phyloP scores from a whole-genome alignment of 2,888 invertebrate species.

The Chrysolina haemoptera region DNA sequence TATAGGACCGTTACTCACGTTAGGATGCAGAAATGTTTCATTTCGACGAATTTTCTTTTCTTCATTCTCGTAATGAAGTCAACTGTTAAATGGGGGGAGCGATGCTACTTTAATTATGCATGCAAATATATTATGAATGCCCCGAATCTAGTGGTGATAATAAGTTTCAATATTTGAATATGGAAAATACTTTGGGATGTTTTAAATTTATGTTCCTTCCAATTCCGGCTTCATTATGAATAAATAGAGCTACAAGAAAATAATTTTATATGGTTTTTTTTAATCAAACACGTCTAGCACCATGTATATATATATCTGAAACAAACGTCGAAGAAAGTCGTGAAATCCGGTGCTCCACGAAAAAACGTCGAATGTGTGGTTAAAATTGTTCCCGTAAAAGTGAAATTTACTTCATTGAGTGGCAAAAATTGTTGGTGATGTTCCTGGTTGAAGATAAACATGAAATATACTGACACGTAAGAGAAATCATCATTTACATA shows the following conservation, averaged over 20 bases:
- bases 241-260: not conserved
- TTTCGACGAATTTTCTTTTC: conserved; percentile 48
- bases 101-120: conserved; percentile 47
- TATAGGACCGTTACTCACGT: conserved; percentile 37
- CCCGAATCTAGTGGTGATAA: conserved; percentile 44
- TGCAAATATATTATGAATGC: conserved; percentile 51
- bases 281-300: not conserved
- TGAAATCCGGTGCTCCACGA: too few species aligned
- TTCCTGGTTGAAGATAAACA: too few species aligned
- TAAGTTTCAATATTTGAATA: conserved; percentile 51
- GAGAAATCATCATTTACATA: too few species aligned
- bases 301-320: not conserved
- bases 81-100: conserved; percentile 42
- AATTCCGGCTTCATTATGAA: not conserved
- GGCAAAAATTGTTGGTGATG: too few species aligned
- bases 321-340: too few species aligned
- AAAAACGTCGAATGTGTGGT: too few species aligned
- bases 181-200: conserved; percentile 45
- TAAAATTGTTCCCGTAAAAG: too few species aligned
- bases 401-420: too few species aligned
- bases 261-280: not conserved
- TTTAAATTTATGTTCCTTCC: conserved; percentile 34
- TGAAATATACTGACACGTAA: too few species aligned
- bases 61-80: conserved; percentile 42
- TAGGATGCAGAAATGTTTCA: conserved; percentile 45